These are phyloP conservation scores for Aurelia aurita DNA, from an alignment of 30 jellyfish, hydroid and myxozoan species.

Conservation along the genomic window DNA sequence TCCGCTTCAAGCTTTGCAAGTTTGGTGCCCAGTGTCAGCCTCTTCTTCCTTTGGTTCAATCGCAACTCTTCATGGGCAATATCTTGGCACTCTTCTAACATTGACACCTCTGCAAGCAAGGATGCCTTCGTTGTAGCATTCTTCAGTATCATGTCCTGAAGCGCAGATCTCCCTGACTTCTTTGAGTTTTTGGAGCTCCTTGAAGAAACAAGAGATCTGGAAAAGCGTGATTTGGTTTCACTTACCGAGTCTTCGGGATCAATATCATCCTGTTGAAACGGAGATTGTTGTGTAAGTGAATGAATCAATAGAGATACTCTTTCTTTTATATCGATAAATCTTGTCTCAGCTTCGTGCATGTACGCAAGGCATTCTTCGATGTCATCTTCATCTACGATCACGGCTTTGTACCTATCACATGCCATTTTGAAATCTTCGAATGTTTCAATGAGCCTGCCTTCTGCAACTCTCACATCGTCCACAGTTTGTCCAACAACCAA, in stretches of 20 bases:
- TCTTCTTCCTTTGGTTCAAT: conserved; percentile 39
- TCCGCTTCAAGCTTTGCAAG: not conserved
- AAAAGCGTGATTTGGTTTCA: conserved; percentile 25
- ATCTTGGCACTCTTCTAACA: conserved; percentile 27
- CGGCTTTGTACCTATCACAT: too few species aligned
- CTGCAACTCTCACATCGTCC: conserved; percentile 5
- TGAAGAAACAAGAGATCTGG: conserved; percentile 7
- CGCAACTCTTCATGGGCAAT: conserved; percentile 33
- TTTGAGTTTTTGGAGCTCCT: conserved; percentile 31
- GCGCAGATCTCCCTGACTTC: conserved; percentile 33
- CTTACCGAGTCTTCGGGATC: conserved; percentile 46
- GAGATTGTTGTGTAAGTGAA: not conserved
- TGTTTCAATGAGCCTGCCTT: not conserved
- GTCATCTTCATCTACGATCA: too few species aligned
- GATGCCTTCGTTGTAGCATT: conserved; percentile 46
- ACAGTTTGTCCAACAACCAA: conserved; percentile 7
- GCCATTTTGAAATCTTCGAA: too few species aligned
- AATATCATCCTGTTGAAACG: conserved; percentile 15
- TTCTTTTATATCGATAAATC: too few species aligned
- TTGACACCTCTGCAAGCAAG: conserved; percentile 47
- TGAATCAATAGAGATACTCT: conserved; percentile 6
- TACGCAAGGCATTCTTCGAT: too few species aligned
- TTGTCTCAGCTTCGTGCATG: too few species aligned
- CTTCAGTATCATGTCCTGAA: conserved; percentile 37
- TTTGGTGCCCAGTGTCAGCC: conserved; percentile 48